Conservation (phyloP, 1,140 invertebrate species). For the Pseudobourletiella spinata region DNA sequence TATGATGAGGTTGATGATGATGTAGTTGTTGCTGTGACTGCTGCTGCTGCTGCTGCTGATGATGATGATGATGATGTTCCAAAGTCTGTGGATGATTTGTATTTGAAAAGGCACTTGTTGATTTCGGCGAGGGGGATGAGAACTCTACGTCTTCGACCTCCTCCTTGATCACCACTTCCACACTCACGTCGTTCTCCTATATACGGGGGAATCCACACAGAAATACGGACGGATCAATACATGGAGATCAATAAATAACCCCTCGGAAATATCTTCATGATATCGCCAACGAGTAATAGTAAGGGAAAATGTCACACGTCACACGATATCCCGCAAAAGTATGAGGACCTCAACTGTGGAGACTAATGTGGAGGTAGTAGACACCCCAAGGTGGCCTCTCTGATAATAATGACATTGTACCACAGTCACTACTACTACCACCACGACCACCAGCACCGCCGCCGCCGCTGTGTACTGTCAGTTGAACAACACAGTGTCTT, state of each 20-base stretch:
- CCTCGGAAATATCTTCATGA: too few species aligned
- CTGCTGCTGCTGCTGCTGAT: conserved; percentile 47
- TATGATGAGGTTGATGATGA: neutral
- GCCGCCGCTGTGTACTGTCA: too few species aligned
- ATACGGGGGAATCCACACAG: too few species aligned
- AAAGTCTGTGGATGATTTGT: conserved; percentile 7
- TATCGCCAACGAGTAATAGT: too few species aligned
- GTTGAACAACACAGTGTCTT: too few species aligned
- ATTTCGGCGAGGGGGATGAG: conserved; percentile 29
- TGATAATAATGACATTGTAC: neutral
- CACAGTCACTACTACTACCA: neutral
- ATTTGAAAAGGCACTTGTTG: conserved; percentile 25
- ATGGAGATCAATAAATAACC: too few species aligned
- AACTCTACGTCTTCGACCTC: conserved; percentile 32
- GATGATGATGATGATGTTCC: conserved; percentile 39
- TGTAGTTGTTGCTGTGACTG: conserved; percentile 16
- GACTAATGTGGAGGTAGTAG: too few species aligned
- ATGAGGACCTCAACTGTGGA: too few species aligned
- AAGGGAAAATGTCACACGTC: neutral
- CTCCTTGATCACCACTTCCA: conserved; percentile 23
- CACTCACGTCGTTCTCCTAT: conserved; percentile 24
- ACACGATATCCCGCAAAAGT: too few species aligned
- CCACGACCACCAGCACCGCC: neutral
- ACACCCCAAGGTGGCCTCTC: too few species aligned
- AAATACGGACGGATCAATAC: too few species aligned